A percentile compares a stretch with the other conserved stretches of the same genome.
Evolutionary conservation across 1,140 invertebrate species (phyloP).

Genomic region (Tetragnatha versicolor): DNA sequence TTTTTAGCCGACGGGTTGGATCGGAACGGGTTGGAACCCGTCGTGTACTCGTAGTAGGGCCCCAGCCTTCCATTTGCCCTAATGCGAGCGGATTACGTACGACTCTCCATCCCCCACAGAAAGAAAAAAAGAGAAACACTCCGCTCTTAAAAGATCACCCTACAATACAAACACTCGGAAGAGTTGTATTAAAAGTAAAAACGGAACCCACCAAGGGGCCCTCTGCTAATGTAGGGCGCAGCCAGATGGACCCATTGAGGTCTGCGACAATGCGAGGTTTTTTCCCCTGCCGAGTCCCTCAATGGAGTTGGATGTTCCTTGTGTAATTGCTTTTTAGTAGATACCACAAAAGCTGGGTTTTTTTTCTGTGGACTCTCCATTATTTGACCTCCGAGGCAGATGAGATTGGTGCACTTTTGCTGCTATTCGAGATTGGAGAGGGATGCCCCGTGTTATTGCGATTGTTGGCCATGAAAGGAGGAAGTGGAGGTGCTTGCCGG

Average conservation of each 20-base stretch:
- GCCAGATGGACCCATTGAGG: slow-evolving; percentile 36
- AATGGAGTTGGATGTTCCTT: slow-evolving; percentile 29
- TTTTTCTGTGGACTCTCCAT: neutral
- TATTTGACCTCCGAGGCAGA: slow-evolving; percentile 41
- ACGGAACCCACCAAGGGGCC: neutral
- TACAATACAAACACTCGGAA: slow-evolving; percentile 45
- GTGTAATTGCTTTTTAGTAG: slow-evolving; percentile 44
- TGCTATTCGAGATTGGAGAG: too few relatives aligned
- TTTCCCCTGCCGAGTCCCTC: too few relatives aligned
- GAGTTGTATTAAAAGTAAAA: slow-evolving; percentile 47
- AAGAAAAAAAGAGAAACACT: neutral
- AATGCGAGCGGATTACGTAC: slow-evolving; percentile 34
- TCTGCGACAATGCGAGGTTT: slow-evolving; percentile 7
- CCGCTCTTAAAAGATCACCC: slow-evolving; percentile 37
- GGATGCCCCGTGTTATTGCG: too few relatives aligned
- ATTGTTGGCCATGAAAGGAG: too few relatives aligned
- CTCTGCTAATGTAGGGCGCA: slow-evolving; percentile 28
- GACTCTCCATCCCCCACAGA: neutral
- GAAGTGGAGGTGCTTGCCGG: too few relatives aligned
- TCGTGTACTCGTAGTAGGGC: neutral
- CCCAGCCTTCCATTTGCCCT: neutral
- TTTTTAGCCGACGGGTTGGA: too few relatives aligned
- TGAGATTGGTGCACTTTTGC: neutral
- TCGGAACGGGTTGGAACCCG: too few relatives aligned
- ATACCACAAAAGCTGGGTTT: slow-evolving; percentile 30